Percentiles rank a stretch among this genome's conserved stretches.
Conservation (phyloP, 2,888 invertebrate species). For the Teleogryllus oceanicus region DNA sequence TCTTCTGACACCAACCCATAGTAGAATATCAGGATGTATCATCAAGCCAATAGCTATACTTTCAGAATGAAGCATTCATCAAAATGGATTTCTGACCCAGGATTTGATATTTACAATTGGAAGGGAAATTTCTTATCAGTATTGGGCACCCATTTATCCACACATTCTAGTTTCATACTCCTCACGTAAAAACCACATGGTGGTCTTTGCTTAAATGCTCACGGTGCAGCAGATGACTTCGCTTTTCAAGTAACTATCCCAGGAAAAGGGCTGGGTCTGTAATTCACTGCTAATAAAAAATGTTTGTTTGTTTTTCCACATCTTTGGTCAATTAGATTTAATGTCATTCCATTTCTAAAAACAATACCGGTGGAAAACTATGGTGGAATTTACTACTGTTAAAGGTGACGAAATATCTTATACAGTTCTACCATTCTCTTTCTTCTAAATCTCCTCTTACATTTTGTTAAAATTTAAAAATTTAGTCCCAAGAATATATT, state of each 20-base stretch:
- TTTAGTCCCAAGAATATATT: too few relatives aligned
- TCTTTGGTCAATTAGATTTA: too few relatives aligned
- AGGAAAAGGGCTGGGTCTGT: slow-evolving; percentile 71
- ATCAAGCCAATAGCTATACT: slow-evolving; percentile 83
- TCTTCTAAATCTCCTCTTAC: too few relatives aligned
- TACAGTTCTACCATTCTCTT: too few relatives aligned
- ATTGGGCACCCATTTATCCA: slow-evolving; percentile 78
- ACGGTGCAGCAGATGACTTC: slow-evolving; percentile 70
- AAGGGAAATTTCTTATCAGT: too few relatives aligned
- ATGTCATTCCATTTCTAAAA: too few relatives aligned
- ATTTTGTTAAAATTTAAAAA: too few relatives aligned
- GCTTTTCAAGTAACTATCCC: slow-evolving; percentile 79
- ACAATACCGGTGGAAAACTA: too few relatives aligned
- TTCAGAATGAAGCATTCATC: slow-evolving; percentile 88
- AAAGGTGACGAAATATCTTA: too few relatives aligned
- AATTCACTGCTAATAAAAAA: slow-evolving; percentile 56
- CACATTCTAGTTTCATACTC: slow-evolving; percentile 84
- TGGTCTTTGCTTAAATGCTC: slow-evolving; percentile 76
- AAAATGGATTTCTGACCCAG: too few relatives aligned
- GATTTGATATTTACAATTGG: too few relatives aligned
- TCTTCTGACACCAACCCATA: slow-evolving; percentile 85
- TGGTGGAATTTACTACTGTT: too few relatives aligned
- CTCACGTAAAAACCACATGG: slow-evolving; percentile 74
- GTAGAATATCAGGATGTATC: slow-evolving; percentile 91
- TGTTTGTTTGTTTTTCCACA: background rate